Evolutionary conservation across 2,113 vertebrate species (phyloP).

Genomic region (Vulpes lagopus): DNA sequence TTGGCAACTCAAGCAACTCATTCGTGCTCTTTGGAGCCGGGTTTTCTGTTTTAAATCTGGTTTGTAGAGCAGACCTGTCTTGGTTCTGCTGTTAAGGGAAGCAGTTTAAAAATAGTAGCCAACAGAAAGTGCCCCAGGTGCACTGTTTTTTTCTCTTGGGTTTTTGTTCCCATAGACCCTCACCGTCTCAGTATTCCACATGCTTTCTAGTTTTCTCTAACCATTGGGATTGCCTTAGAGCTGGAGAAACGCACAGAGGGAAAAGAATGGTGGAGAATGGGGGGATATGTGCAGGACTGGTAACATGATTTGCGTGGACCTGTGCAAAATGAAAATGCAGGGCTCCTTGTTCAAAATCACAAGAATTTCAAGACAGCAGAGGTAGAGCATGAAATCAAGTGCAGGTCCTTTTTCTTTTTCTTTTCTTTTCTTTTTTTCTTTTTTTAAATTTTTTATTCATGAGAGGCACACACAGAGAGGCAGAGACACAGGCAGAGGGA

Average conservation of each 20-base stretch:
- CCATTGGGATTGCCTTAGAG: not conserved
- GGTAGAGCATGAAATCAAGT: not conserved
- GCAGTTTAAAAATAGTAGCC: not conserved
- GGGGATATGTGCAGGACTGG: not conserved
- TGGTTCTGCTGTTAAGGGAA: not conserved
- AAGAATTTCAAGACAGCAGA: not conserved
- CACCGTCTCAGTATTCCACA: not conserved
- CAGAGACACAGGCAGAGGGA: no score
- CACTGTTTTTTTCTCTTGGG: not conserved
- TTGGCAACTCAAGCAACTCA: not conserved
- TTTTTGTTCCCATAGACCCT: not conserved
- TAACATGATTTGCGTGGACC: not conserved
- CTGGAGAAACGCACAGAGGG: not conserved
- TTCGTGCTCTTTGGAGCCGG: not conserved
- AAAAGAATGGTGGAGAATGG: not conserved
- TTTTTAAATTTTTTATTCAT: no score
- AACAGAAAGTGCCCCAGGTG: not conserved
- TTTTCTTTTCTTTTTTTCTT: no score
- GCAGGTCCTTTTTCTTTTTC: no score
- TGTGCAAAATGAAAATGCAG: not conserved
- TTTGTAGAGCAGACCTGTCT: not conserved
- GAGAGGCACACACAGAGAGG: no score
- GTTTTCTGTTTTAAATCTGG: not conserved
- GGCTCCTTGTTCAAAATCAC: not conserved
- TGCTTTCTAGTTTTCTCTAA: not conserved